Evolutionary conservation across 2,888 invertebrate species (phyloP), one percentile per base, ranked within the genome.

Genomic region (Agrotis segetum): DNA sequence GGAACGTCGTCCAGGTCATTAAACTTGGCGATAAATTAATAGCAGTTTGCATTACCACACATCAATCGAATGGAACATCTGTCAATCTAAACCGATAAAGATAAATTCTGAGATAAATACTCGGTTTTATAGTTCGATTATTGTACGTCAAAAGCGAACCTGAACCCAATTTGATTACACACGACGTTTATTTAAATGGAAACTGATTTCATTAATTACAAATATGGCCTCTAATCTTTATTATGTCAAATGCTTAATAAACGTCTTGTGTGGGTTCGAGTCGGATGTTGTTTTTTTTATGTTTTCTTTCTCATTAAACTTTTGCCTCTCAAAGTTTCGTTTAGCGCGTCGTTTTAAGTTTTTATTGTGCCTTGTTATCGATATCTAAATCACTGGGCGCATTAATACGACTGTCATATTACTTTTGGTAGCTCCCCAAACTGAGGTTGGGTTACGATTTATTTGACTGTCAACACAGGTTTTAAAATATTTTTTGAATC

Each of bases 131-230:
- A 86, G 86, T 88, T 77, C 77, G 85, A 88, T 91, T 88, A 90
- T 88, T 85, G 82, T 87, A 85, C 83, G 88, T 92, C 93, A 94
- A 94, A 94, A 91, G 85, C 79, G 85, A 93, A 87, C 89, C 89
- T 89, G 88, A 88, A 84, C 82, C 71, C 71, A 76, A 83, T 87
- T 89, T 88, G 88, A 92, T 91, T 90, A 89, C 88, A 85, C 85
- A 82, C 86, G 85, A 88, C 84, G 86, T 91, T 89, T 87, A 88
- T 87, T 90, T 91, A 90, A 91, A 92, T 89, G 89, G 87, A 91
- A 91, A 90, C 91, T 89, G 92, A 94, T 94, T 94, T 91, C 90
- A 94, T 94, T 94, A 95, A 94, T 95, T 94, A 93, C 92, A 90
- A 92, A 92, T 92, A 93, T 92, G 83, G 90, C 81, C 81, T 82